phyloP scores from a whole-genome alignment of 1,140 invertebrate genomes.

The Tetraneura akinire region DNA sequence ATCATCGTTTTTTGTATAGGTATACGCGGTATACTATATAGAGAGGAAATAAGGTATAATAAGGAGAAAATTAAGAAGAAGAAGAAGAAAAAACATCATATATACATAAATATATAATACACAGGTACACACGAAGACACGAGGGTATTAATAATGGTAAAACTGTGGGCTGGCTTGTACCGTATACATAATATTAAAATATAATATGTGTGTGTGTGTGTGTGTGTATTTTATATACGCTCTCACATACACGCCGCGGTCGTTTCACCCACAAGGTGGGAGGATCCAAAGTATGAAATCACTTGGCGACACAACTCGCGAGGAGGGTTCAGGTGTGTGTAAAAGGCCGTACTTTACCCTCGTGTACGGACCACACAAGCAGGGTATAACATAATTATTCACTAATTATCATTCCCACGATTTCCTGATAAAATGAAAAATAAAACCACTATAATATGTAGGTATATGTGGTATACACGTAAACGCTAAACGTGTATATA shows the following conservation, averaged over 20 bases:
- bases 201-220: neutral
- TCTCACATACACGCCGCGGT: slow-evolving; percentile 13
- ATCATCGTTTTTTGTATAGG: neutral
- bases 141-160: slow-evolving; percentile 38
- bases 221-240: neutral
- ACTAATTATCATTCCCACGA: slow-evolving; percentile 51
- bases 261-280: slow-evolving; percentile 48
- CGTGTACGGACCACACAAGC: slow-evolving; percentile 43
- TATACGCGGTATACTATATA: too few species aligned
- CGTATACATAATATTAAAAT: neutral
- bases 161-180: slow-evolving; percentile 23
- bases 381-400: slow-evolving; percentile 40
- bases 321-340: slow-evolving; percentile 21
- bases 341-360: slow-evolving; percentile 47
- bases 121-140: neutral
- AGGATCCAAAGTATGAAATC: slow-evolving; percentile 40
- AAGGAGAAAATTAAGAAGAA: slow-evolving; percentile 23
- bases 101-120: neutral
- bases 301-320: slow-evolving; percentile 40
- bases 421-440: slow-evolving; percentile 31
- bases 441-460: too few species aligned
- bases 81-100: neutral
- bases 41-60: neutral
- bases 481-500: neutral
- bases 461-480: too few species aligned